Conservation (phyloP, 2,113 vertebrate species). For the Upupa epops region DNA sequence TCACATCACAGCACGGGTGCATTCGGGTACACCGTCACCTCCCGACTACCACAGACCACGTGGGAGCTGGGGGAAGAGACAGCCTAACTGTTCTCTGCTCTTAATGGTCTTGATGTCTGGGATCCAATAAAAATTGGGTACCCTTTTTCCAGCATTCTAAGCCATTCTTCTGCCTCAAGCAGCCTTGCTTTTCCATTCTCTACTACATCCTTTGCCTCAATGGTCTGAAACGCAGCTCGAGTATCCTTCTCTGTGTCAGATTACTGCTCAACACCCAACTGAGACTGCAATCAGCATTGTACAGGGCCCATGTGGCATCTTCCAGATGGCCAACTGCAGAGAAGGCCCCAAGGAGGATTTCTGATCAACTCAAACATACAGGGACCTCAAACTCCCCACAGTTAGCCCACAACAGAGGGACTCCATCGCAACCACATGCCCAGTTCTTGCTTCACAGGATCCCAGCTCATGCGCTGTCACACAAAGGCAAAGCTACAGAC, state of each 20-base stretch:
- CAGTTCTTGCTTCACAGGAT: neutral
- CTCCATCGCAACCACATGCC: fast-evolving
- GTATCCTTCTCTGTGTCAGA: neutral
- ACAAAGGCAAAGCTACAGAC: neutral
- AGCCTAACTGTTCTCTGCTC: neutral
- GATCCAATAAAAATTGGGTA: neutral
- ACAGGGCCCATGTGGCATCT: neutral
- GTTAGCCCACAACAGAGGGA: neutral
- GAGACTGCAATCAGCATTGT: fast-evolving
- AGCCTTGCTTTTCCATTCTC: neutral
- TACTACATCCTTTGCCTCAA: neutral
- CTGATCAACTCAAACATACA: neutral
- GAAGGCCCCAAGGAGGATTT: neutral
- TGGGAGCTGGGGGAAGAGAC: neutral
- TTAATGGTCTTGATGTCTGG: neutral
- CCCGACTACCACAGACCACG: neutral
- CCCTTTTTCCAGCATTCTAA: neutral
- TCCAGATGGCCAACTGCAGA: neutral
- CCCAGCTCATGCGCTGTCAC: neutral
- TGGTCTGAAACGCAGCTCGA: neutral
- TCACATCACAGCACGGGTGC: fast-evolving
- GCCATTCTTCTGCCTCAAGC: neutral
- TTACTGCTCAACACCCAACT: neutral
- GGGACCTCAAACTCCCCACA: neutral
- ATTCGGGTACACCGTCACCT: neutral